Evolutionary conservation across 2,113 vertebrate species (phyloP).

Genomic region (Catharus bicknelli): DNA sequence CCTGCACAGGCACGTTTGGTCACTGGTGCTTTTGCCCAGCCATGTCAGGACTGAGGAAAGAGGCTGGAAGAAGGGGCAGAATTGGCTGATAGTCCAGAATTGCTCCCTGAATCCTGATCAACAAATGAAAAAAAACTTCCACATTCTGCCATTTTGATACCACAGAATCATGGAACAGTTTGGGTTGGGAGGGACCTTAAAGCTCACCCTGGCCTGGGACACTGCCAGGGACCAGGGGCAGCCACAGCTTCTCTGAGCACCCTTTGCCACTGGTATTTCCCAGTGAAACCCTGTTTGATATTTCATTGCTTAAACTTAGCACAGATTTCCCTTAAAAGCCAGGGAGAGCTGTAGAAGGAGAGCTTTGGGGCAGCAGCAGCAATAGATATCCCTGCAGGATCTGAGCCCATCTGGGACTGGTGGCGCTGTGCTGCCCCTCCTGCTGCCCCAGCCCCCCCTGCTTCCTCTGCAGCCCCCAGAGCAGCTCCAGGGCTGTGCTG

Average conservation of each 20-base stretch:
- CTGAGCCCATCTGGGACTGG: not conserved
- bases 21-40: not conserved
- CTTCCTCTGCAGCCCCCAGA: not conserved
- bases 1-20: accelerated
- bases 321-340: accelerated
- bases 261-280: not conserved
- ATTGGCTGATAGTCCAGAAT: not conserved
- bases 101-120: not conserved
- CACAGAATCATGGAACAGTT: not conserved
- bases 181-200: not conserved
- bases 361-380: not conserved
- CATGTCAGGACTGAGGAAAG: not conserved
- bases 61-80: not conserved
- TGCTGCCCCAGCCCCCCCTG: not conserved
- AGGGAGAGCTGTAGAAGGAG: not conserved
- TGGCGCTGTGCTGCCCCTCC: not conserved
- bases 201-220: not conserved
- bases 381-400: accelerated
- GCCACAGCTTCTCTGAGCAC: not conserved
- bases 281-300: not conserved
- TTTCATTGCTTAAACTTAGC: not conserved
- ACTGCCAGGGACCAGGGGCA: not conserved
- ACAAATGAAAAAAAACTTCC: not conserved
- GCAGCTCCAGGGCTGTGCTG: not conserved
- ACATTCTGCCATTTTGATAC: not conserved